Percentiles rank a stretch among this genome's conserved stretches.
Evolutionary conservation across 2,113 vertebrate genomes (phyloP).

Genomic region (Platycercus adscitus): DNA sequence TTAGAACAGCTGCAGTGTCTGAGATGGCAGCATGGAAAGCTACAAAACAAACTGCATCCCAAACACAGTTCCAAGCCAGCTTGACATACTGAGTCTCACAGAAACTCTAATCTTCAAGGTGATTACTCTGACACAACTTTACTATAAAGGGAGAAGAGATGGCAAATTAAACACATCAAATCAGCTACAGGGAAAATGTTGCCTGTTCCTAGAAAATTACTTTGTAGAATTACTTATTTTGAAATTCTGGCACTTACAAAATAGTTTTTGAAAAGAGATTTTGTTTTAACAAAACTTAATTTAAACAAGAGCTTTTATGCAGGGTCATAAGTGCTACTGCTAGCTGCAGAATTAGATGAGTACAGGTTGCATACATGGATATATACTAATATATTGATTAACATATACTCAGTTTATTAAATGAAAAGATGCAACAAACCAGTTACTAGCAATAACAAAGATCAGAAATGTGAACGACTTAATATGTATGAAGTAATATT

Average conservation of each 20-base stretch:
- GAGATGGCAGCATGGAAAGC: background rate
- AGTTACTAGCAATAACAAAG: background rate
- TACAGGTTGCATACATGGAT: background rate
- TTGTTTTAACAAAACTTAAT: background rate
- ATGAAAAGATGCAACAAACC: background rate
- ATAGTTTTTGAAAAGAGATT: background rate
- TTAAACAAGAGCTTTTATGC: background rate
- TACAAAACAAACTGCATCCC: background rate
- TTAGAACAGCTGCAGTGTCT: background rate
- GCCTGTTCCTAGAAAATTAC: background rate
- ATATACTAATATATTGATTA: background rate
- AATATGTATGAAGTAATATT: background rate
- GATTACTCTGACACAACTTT: background rate
- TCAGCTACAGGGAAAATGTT: background rate
- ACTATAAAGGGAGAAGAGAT: background rate
- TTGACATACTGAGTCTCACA: background rate
- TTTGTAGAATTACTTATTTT: background rate
- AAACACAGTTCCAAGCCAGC: background rate
- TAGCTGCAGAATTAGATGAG: background rate
- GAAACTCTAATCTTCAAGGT: background rate
- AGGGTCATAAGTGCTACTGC: background rate
- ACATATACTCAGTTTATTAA: background rate
- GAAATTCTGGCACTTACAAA: background rate
- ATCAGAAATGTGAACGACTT: background rate
- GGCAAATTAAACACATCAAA: background rate